Percentiles rank a stretch among this genome's conserved stretches.
Evolutionary conservation across 1,140 invertebrate species (phyloP).

Genomic region (Teleopsis dalmanni): DNA sequence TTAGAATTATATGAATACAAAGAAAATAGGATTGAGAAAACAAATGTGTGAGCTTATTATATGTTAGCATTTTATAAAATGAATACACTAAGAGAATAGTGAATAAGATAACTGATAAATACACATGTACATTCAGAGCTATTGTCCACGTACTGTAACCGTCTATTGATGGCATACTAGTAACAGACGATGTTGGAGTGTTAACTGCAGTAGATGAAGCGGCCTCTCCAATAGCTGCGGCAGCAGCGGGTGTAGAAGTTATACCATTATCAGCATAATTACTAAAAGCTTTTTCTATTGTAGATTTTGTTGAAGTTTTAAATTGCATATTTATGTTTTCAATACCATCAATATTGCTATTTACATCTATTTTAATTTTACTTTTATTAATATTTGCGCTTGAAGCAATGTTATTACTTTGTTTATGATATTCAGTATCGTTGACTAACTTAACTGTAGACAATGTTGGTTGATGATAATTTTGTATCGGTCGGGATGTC

Average conservation of each 20-base stretch:
- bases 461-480: constrained; percentile 28
- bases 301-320: constrained; percentile 21
- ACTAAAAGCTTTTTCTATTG: constrained; percentile 18
- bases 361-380: constrained; percentile 12
- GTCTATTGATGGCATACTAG: constrained; percentile 41
- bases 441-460: constrained; percentile 25
- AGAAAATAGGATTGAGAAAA: constrained; percentile 77
- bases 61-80: constrained; percentile 71
- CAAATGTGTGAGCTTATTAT: constrained; percentile 71
- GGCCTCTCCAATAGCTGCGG: constrained; percentile 14
- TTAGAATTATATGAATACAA: constrained; percentile 69
- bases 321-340: not conserved
- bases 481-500: constrained; percentile 48
- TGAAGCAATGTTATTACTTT: constrained; percentile 10
- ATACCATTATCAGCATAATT: not conserved
- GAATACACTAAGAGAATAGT: constrained; percentile 72
- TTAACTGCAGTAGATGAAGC: constrained; percentile 31
- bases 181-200: constrained; percentile 28
- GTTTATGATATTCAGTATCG: constrained; percentile 7
- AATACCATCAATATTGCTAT: not conserved
- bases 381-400: constrained; percentile 31
- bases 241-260: not conserved
- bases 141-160: constrained; percentile 62
- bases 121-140: constrained; percentile 84
- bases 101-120: constrained; percentile 73